phyloP scores from a whole-genome alignment of 1,140 invertebrate genomes.

The Ips typographus region DNA sequence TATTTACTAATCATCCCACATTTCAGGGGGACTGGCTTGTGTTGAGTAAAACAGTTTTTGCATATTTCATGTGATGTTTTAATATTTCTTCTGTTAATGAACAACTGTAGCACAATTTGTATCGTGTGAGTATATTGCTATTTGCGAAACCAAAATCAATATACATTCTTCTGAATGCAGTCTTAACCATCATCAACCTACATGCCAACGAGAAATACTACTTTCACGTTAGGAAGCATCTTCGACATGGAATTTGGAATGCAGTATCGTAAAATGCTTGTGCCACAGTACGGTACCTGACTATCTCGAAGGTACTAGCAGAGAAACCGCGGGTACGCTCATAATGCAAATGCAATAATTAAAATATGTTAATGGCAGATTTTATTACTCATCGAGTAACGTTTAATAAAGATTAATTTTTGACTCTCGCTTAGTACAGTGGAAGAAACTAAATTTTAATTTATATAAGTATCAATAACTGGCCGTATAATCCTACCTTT shows the following conservation, averaged over 20 bases:
- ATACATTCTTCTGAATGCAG: too few species aligned
- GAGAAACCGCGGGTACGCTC: not conserved
- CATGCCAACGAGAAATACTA: conserved; percentile 42
- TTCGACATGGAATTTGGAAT: conserved; percentile 43
- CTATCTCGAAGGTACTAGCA: conserved; percentile 1
- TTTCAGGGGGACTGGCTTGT: not conserved
- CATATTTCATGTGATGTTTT: conserved; percentile 21
- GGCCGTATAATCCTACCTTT: too few species aligned
- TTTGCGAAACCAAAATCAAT: too few species aligned
- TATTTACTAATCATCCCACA: conserved; percentile 18
- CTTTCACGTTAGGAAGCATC: conserved; percentile 46
- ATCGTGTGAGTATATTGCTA: too few species aligned
- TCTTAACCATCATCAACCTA: conserved; percentile 38
- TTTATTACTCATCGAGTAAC: too few species aligned
- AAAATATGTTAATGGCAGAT: not conserved
- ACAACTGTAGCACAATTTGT: too few species aligned
- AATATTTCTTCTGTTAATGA: not conserved
- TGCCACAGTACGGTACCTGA: conserved; percentile 30
- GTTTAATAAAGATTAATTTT: too few species aligned
- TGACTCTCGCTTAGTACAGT: too few species aligned
- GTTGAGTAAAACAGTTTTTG: conserved; percentile 7
- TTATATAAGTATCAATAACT: too few species aligned
- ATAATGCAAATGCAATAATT: not conserved
- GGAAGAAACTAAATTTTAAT: too few species aligned
- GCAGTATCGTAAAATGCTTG: conserved; percentile 34